A percentile compares a stretch with the other conserved stretches of the same genome.
Conservation (phyloP, 2,888 invertebrate species). For the Ophion ventricosus region DNA sequence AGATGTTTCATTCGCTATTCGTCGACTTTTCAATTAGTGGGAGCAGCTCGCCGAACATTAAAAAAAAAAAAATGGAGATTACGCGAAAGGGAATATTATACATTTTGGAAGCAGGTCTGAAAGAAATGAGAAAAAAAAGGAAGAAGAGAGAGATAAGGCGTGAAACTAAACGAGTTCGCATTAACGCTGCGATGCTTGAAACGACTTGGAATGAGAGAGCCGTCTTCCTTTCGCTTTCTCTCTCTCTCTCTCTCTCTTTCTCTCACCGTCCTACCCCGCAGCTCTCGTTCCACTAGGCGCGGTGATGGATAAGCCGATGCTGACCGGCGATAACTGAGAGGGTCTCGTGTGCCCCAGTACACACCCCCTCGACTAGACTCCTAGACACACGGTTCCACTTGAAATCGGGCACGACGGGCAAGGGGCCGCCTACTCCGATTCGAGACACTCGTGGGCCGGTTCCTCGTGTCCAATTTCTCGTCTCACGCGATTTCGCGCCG, state of each 20-base stretch:
- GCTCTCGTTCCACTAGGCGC: conserved; percentile 29
- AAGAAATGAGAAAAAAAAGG: conserved; percentile 24
- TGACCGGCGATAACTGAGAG: conserved; percentile 72
- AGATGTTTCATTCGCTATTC: neutral
- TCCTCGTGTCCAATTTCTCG: conserved; percentile 71
- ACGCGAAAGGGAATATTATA: conserved; percentile 72
- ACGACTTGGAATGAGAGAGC: conserved; percentile 58
- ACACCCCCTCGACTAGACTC: conserved; percentile 38
- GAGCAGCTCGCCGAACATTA: conserved; percentile 21
- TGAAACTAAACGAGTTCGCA: conserved; percentile 76
- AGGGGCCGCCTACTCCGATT: conserved; percentile 53
- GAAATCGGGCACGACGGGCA: conserved; percentile 57
- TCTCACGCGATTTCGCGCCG: conserved; percentile 72
- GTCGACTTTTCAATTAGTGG: neutral
- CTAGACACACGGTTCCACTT: conserved; percentile 51
- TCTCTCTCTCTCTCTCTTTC: conserved; percentile 9
- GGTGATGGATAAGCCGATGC: conserved; percentile 78
- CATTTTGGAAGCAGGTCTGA: conserved; percentile 71
- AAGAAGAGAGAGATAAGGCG: conserved; percentile 73
- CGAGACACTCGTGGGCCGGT: conserved; percentile 51
- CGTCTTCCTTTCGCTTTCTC: conserved; percentile 23
- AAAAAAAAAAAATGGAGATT: conserved; percentile 38
- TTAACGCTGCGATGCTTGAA: conserved; percentile 71
- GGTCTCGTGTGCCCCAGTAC: conserved; percentile 43
- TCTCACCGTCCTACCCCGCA: conserved; percentile 25